Evolutionary conservation across 2,888 invertebrate genomes (phyloP), one percentile per base, ranked within the genome.

Genomic region (Dicycla oo): DNA sequence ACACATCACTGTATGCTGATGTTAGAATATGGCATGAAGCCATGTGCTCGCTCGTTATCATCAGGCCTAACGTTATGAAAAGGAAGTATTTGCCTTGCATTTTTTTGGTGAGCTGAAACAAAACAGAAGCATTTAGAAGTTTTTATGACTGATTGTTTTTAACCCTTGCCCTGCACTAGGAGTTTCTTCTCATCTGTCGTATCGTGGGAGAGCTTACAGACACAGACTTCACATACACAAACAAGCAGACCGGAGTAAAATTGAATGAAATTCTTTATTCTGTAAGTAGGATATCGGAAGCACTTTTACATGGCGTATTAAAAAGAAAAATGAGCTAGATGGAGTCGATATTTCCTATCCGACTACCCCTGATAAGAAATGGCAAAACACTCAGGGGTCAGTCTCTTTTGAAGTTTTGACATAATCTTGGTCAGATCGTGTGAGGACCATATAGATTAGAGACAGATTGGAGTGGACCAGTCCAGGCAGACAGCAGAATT

Each of bases 21-120:
- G 90, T 90, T 61, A 92, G 85, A 61, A 93, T 90, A 83, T 92
- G 92, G 26, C 90, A 84, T 26, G 81, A 79, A 49, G 81, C 87
- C 45, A 85, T 72, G 63, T 89, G 81, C 53, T 88, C 88, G 75
- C 81, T 84, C 76, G 87, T 67, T 73, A 90, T 71, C 64, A 90
- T 72, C 38, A 92, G 18, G 5, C 84, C 80, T 1, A 91, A 7
- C 3, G 78, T 74, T 30, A 47, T 13, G 13, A 69, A 38, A 15
- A 91, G 61, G 4, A 88, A 77, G 73, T 82, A 84, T 69, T 88
- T 90, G 26, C 76, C 73, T 75, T 88, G 83, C 92, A 92, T 92
- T 72, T 82, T 82, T 77, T 80, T 57, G 38, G 20, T 57, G 64
- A 73, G 56, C 89, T 88, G 78, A 85, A 87, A 51, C n/a, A 49